Percentiles rank a stretch among this genome's conserved stretches.
These are phyloP conservation scores for Lycocorax pyrrhopterus DNA, from an alignment of 2,113 vertebrate species.

Conservation along the genomic window DNA sequence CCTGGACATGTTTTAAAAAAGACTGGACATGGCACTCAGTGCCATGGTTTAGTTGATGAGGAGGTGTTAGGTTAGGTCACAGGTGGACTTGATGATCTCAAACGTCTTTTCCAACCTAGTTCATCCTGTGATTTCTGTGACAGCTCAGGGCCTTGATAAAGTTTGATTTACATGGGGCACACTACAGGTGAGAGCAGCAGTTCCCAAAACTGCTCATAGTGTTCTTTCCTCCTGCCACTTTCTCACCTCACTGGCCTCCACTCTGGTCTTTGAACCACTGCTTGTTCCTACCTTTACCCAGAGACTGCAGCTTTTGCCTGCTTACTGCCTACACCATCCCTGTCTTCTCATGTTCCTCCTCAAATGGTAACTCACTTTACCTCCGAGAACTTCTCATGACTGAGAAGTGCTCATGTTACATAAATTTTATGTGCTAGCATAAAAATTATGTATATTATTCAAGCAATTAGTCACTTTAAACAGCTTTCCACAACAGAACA, in stretches of 20 bases:
- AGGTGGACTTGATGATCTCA: not conserved
- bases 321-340: not conserved
- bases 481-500: not conserved
- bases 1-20: fast-evolving
- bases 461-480: not conserved
- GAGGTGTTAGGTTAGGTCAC: not conserved
- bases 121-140: not conserved
- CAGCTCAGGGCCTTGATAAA: not conserved
- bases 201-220: not conserved
- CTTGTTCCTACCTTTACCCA: not conserved
- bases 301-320: not conserved
- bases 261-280: not conserved
- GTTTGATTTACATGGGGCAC: not conserved
- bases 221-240: not conserved
- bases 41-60: not conserved
- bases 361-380: not conserved
- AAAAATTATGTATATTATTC: not conserved
- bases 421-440: not conserved
- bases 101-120: not conserved
- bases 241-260: not conserved
- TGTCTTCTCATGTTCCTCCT: not conserved
- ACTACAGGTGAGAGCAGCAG: not conserved
- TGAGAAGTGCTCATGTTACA: not conserved
- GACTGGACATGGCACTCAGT: too few relatives aligned
- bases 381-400: not conserved